Evolutionary conservation across 2,797 vertebrate genomes (phyloP).

Genomic region (Squalus acanthias): DNA sequence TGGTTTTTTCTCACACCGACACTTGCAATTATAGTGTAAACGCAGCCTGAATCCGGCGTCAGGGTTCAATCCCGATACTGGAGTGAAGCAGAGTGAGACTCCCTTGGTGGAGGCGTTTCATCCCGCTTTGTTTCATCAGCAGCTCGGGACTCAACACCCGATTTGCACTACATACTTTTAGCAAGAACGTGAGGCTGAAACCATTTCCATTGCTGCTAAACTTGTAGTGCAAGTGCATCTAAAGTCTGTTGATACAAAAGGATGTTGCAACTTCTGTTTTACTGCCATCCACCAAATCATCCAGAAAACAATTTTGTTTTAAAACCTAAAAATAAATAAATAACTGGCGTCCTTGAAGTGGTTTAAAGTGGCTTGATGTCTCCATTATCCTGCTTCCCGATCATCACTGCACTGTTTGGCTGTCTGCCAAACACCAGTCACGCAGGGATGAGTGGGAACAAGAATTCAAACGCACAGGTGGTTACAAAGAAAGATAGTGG

Average conservation of each 20-base stretch:
- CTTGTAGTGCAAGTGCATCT: not conserved
- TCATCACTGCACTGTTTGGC: not conserved
- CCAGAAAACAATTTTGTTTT: not conserved
- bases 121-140: not conserved
- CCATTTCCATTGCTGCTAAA: not conserved
- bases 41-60: not conserved
- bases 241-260: not conserved
- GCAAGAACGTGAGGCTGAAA: not conserved
- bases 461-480: not conserved
- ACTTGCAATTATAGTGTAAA: not conserved
- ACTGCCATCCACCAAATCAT: not conserved
- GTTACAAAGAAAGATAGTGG: not conserved
- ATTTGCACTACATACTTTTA: not conserved
- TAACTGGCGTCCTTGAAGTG: not conserved
- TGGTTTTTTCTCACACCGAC: not conserved
- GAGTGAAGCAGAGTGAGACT: not conserved
- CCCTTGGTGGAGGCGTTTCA: not conserved
- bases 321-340: not conserved
- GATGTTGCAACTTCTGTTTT: not conserved
- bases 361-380: constrained; percentile 22
- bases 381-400: constrained; percentile 6
- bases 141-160: not conserved
- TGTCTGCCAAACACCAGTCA: not conserved
- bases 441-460: not conserved
- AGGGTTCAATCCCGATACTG: not conserved